Evolutionary conservation across 64 coral and sea anemone species (phyloP).

Genomic region (Actinia equina): DNA sequence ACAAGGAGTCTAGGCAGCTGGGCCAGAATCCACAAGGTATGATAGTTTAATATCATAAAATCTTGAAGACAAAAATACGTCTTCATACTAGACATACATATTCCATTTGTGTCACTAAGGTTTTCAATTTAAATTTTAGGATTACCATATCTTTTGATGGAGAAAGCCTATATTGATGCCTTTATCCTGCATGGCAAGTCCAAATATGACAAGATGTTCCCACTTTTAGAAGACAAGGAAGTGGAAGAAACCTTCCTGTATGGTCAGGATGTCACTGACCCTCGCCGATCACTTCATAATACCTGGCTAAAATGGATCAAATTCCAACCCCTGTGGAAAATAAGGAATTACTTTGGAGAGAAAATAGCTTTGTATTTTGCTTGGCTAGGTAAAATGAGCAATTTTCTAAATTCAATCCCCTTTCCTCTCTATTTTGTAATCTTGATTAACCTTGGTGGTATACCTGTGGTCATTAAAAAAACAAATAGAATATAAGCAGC

Average conservation of each 20-base stretch:
- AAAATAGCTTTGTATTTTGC: constrained; percentile 95
- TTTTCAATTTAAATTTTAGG: constrained; percentile 25
- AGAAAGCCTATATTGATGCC: constrained; percentile 84
- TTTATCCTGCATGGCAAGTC: constrained; percentile 88
- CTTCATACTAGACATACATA: neutral
- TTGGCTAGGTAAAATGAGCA: constrained; percentile 71
- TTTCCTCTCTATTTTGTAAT: no score
- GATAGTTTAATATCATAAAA: neutral
- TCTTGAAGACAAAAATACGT: neutral
- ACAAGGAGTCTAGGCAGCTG: constrained; percentile 58
- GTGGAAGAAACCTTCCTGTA: constrained; percentile 52
- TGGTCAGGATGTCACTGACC: constrained; percentile 76
- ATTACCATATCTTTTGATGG: constrained; percentile 80
- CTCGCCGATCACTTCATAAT: constrained; percentile 62
- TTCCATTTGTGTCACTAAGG: neutral
- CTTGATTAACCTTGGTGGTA: neutral
- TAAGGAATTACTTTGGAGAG: constrained; percentile 98
- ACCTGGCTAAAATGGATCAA: constrained; percentile 85
- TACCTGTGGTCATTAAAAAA: no score
- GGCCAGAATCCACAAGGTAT: constrained; percentile 83
- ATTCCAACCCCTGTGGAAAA: constrained; percentile 95
- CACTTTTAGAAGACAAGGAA: constrained; percentile 32
- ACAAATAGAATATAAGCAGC: neutral
- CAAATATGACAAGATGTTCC: constrained; percentile 54
- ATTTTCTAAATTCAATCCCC: no score